These are phyloP conservation scores for Metridium senile DNA, from an alignment of 92 coral and sea anemone species.

Conservation along the genomic window DNA sequence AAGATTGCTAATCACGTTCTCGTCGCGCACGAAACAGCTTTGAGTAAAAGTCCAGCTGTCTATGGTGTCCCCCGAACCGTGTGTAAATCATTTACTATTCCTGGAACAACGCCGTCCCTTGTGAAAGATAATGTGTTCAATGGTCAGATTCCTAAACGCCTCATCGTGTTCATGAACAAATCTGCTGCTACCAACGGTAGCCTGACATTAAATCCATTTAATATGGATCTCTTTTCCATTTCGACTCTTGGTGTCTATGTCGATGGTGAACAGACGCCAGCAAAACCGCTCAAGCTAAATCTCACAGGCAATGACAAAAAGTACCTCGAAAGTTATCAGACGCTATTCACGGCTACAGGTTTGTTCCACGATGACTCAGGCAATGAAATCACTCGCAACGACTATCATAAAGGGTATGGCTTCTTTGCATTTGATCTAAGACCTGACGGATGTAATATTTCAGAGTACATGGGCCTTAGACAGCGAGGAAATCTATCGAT, in stretches of 20 bases:
- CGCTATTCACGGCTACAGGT: slow-evolving; percentile 47
- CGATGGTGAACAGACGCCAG: slow-evolving; percentile 47
- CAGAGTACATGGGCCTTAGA: slow-evolving; percentile 31
- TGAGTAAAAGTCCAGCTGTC: slow-evolving; percentile 45
- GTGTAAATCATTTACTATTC: slow-evolving; percentile 40
- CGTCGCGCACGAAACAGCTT: slow-evolving; percentile 27
- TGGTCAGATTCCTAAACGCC: slow-evolving; percentile 52
- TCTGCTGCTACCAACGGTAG: slow-evolving; percentile 53
- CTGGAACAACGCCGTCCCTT: slow-evolving; percentile 49
- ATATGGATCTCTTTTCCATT: slow-evolving; percentile 41
- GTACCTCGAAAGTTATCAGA: slow-evolving; percentile 34
- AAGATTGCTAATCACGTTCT: slow-evolving; percentile 41
- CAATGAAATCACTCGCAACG: slow-evolving; percentile 46
- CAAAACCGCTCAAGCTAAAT: slow-evolving; percentile 40
- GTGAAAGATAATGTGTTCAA: slow-evolving; percentile 49
- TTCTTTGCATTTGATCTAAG: slow-evolving; percentile 28
- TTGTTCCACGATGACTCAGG: slow-evolving; percentile 44
- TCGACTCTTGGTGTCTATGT: slow-evolving; percentile 44
- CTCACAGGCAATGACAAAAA: slow-evolving; percentile 41
- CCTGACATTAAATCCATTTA: slow-evolving; percentile 43
- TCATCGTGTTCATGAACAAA: slow-evolving; percentile 46
- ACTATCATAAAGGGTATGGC: slow-evolving; percentile 42
- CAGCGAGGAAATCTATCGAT: slow-evolving; percentile 40
- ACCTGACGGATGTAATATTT: slow-evolving; percentile 33
- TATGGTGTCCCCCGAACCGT: slow-evolving; percentile 43